Evolutionary conservation across 2,888 invertebrate species (phyloP), one percentile per base, ranked within the genome.

Genomic region (Phengaris arion): DNA sequence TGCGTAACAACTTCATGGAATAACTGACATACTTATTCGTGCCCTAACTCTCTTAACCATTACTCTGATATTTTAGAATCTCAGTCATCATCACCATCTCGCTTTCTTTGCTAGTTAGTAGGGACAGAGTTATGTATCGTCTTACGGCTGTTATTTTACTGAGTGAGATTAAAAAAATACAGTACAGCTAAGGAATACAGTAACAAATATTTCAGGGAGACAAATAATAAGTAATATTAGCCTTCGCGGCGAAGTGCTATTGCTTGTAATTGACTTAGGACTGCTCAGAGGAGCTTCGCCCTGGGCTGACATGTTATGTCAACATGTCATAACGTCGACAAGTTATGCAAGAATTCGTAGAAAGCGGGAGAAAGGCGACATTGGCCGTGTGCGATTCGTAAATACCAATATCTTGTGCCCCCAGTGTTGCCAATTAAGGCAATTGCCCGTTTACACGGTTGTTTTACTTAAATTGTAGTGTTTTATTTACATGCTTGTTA

Each of bases 351-450:
- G 69, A 79, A 79, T 75, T 76, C 74, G 84, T 89, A 89, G 90
- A 90, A 89, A 89, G 90, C 82, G 76, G 83, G 85, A 86, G 88
- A 89, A 89, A 89, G 88, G 86, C 83, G 83, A 81, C 75, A 75
- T 75, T 75, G 76, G 80, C 81, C 79, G 81, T 82, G 77, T 77
- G 79, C 77, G 82, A 83, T 81, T 81, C 79, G 83, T 84, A 82
- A 85, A 86, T 82, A 85, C 77, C 75, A 70, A 75, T 75, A 69
- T 57, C 52, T 57, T 68, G 68, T 69, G 54, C n/a, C 22, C 57
- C 54, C 64, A 13, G 68, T 54, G 51, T 69, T 57, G 35, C 55
- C 70, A 57, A 52, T 51, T 74, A 10, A 70, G 9, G 1, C 15
- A 52, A 45, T 52, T 52, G 54, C 7, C 69, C 70, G 15, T 13